Evolutionary conservation across 1,140 invertebrate genomes (phyloP).

Genomic region (Plodia interpunctella): DNA sequence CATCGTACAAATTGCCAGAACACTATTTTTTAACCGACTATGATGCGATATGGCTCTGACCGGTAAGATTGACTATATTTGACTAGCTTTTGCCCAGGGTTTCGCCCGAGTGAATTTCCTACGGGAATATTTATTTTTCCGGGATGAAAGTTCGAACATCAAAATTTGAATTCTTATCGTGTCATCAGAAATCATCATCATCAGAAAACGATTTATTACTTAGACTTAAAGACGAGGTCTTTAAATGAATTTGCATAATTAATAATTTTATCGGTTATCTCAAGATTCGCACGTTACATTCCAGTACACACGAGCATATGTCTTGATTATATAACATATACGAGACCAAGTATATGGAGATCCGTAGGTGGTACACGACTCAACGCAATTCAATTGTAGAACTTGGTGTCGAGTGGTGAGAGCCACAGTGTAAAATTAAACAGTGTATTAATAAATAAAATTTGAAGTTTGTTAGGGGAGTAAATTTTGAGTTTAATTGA

Average conservation of each 20-base stretch:
- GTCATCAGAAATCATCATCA: too few species aligned
- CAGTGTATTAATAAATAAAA: background rate
- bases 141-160: too few species aligned
- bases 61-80: too few species aligned
- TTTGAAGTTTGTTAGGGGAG: too few species aligned
- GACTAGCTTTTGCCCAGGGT: too few species aligned
- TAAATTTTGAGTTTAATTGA: background rate
- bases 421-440: background rate
- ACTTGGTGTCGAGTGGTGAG: background rate
- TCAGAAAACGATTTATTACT: too few species aligned
- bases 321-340: background rate
- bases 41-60: too few species aligned
- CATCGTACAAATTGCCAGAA: background rate
- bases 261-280: background rate
- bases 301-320: background rate
- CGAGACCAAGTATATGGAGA: background rate
- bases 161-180: too few species aligned
- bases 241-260: background rate
- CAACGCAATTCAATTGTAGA: slow-evolving; percentile 10
- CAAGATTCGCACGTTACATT: background rate
- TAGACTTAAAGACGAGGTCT: too few species aligned
- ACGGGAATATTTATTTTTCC: too few species aligned
- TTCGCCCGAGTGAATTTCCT: too few species aligned
- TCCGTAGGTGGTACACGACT: background rate
- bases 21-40: too few species aligned